Percentiles rank a stretch among this genome's conserved stretches.
These are phyloP conservation scores for Gambusia yucatana DNA, from an alignment of 2,797 vertebrate species.

Conservation along the genomic window DNA sequence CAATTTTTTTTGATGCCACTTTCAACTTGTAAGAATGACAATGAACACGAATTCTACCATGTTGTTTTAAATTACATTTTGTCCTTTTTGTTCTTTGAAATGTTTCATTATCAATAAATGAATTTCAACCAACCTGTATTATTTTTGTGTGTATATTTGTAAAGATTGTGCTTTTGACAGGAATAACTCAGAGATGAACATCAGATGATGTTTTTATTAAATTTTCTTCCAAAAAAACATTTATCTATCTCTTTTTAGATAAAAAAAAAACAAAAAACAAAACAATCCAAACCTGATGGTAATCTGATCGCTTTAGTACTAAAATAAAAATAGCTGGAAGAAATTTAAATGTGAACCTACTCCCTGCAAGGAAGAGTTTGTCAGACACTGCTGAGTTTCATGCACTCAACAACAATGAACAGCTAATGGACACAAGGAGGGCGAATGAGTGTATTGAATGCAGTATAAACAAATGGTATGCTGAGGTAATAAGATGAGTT, in stretches of 20 bases:
- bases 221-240: slow-evolving; percentile 71
- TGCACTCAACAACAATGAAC: slow-evolving; percentile 59
- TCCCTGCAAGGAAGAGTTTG: slow-evolving; percentile 61
- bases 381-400: slow-evolving; percentile 63
- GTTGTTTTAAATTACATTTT: slow-evolving; percentile 80
- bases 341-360: slow-evolving; percentile 57
- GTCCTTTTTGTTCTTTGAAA: slow-evolving; percentile 74
- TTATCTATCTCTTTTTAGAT: slow-evolving; percentile 73
- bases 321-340: slow-evolving; percentile 63
- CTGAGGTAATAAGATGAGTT: slow-evolving; percentile 53
- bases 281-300: slow-evolving; percentile 72
- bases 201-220: slow-evolving; percentile 77
- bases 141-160: slow-evolving; percentile 52
- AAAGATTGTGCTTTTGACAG: neutral
- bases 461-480: slow-evolving; percentile 38
- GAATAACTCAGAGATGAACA: slow-evolving; percentile 52
- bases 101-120: slow-evolving; percentile 81
- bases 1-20: slow-evolving; percentile 72
- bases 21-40: slow-evolving; percentile 76
- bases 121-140: slow-evolving; percentile 55
- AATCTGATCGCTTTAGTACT: slow-evolving; percentile 62
- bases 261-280: slow-evolving; percentile 69
- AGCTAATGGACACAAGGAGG: slow-evolving; percentile 56
- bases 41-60: slow-evolving; percentile 67
- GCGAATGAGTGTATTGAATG: slow-evolving; percentile 17